Evolutionary conservation across 2,888 invertebrate genomes (phyloP).

Genomic region (Drosophila pseudotakahashii): DNA sequence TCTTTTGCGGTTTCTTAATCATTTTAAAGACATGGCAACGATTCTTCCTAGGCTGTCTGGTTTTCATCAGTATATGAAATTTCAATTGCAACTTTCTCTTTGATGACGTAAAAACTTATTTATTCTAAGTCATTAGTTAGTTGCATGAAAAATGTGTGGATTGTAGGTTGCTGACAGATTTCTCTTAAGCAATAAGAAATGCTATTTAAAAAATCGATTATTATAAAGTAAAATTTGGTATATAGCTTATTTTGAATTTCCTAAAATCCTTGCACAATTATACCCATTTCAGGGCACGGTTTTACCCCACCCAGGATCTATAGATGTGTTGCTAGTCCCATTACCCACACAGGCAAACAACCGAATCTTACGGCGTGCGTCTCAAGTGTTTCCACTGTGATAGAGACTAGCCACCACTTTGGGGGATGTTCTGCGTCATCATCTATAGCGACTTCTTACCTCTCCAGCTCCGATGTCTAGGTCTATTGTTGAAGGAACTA

Average conservation of each 20-base stretch:
- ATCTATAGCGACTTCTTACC: conserved; percentile 16
- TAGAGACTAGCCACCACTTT: conserved; percentile 52
- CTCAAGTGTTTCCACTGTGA: conserved; percentile 62
- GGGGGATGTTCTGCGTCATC: conserved; percentile 62
- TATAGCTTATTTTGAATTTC: background rate
- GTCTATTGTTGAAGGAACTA: conserved; percentile 76
- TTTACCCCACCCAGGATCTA: background rate
- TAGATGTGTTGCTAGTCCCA: background rate
- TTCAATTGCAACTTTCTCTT: background rate
- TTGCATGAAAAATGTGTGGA: too few species aligned
- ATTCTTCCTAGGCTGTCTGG: background rate
- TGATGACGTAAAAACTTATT: background rate
- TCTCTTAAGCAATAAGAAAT: too few species aligned
- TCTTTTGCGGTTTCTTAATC: background rate
- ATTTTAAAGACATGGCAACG: background rate
- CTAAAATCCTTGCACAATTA: background rate
- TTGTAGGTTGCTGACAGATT: too few species aligned
- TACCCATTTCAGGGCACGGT: too few species aligned
- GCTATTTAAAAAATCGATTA: too few species aligned
- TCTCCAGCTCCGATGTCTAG: conserved; percentile 48
- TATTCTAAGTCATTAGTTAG: too few species aligned
- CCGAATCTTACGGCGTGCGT: conserved; percentile 48
- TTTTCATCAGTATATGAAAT: background rate
- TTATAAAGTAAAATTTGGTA: too few species aligned
- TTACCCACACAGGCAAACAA: conserved; percentile 35